These are phyloP conservation scores for Ceyx melanurus DNA, from an alignment of 2,113 vertebrate species.

Conservation along the genomic window DNA sequence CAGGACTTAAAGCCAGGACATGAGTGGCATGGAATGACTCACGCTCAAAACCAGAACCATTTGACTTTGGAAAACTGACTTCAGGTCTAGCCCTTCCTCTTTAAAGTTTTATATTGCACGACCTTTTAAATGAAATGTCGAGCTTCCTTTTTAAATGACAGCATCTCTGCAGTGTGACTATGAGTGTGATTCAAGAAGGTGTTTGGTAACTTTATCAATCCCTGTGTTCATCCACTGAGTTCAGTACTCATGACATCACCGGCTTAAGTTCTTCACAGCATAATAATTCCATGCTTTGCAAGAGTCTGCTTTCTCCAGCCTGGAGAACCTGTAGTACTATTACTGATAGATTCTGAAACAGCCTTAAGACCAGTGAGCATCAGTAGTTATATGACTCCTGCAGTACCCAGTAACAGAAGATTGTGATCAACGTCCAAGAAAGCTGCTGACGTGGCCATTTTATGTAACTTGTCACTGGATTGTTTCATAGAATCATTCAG, in stretches of 20 bases:
- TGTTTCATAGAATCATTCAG: neutral
- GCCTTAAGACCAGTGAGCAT: accelerated
- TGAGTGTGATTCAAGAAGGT: neutral
- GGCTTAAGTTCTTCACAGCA: neutral
- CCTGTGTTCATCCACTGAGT: neutral
- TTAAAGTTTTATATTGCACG: constrained; percentile 10
- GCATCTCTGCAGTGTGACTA: neutral
- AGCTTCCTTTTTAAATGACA: constrained; percentile 30
- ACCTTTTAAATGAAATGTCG: constrained; percentile 40
- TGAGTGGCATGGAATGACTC: constrained; percentile 34
- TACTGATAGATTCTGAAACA: accelerated
- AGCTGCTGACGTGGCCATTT: accelerated
- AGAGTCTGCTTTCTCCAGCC: neutral
- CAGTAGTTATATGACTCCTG: accelerated
- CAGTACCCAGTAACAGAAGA: neutral
- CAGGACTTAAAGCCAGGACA: neutral
- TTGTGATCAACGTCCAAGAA: neutral
- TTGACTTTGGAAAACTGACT: constrained; percentile 32
- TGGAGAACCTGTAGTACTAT: neutral
- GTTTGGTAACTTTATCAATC: neutral
- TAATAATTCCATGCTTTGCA: neutral
- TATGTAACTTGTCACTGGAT: neutral
- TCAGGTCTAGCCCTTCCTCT: constrained; percentile 26
- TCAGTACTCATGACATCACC: neutral
- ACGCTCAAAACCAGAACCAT: constrained; percentile 21